Percentiles rank a stretch among this genome's conserved stretches.
phyloP scores from a whole-genome alignment of 2,888 invertebrate species.

The Thymelicus lineola region DNA sequence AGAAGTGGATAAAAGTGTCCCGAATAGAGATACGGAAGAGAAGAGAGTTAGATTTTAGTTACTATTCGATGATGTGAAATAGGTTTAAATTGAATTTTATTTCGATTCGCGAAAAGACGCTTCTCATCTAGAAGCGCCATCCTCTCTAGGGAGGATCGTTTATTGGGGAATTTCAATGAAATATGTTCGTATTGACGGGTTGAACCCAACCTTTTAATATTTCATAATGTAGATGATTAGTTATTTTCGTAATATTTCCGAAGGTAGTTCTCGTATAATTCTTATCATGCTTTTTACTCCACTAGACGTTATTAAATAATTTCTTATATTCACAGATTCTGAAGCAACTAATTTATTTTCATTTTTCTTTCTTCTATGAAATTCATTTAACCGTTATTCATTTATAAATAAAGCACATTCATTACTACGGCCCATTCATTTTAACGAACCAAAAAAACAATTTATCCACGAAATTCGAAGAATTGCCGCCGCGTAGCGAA shows the following conservation, averaged over 20 bases:
- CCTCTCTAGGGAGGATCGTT: not conserved
- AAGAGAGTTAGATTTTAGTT: no score
- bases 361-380: not conserved
- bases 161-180: not conserved
- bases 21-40: no score
- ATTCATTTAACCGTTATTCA: not conserved
- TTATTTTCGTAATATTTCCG: not conserved
- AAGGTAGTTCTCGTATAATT: not conserved
- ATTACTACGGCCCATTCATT: constrained; percentile 10
- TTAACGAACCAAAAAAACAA: constrained; percentile 5
- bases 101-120: constrained; percentile 20
- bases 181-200: constrained; percentile 4
- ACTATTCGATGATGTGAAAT: not conserved
- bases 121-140: not conserved
- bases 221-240: not conserved
- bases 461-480: constrained; percentile 8
- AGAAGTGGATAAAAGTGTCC: constrained; percentile 4
- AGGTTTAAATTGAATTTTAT: constrained; percentile 27
- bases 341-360: not conserved
- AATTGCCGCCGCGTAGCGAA: constrained; percentile 4
- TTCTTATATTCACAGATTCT: not conserved
- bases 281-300: not conserved
- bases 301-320: not conserved
- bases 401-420: constrained; percentile 2
- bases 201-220: not conserved